Conservation (phyloP, 2,888 invertebrate genomes). For the Xylota segnis region DNA sequence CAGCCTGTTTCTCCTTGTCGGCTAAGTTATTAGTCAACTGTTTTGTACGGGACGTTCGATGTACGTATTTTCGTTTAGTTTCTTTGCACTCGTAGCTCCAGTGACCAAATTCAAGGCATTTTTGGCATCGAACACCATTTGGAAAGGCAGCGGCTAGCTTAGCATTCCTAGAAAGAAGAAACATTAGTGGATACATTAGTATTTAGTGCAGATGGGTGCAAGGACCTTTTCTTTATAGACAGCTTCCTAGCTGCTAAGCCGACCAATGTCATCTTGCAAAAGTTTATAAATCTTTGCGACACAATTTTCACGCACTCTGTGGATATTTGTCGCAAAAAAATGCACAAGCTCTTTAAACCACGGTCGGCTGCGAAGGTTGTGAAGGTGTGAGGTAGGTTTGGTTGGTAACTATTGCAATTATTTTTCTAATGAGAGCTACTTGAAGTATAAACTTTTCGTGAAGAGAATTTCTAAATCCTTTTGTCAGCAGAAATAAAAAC, state of each 20-base stretch:
- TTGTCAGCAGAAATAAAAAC: too few species aligned
- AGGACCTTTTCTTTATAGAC: slow-evolving; percentile 82
- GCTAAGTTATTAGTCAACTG: slow-evolving; percentile 89
- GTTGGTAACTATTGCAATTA: too few species aligned
- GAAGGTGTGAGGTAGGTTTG: too few species aligned
- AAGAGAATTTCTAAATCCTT: too few species aligned
- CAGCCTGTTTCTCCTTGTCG: slow-evolving; percentile 76
- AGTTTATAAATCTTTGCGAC: slow-evolving; percentile 46
- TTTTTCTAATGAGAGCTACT: too few species aligned
- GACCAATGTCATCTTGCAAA: slow-evolving; percentile 81
- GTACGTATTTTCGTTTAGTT: slow-evolving; percentile 94
- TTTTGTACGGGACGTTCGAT: slow-evolving; percentile 93
- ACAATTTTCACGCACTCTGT: slow-evolving; percentile 51
- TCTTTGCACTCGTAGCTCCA: slow-evolving; percentile 96
- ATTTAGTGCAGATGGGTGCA: neutral
- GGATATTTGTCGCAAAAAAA: neutral
- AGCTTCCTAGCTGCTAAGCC: slow-evolving; percentile 83
- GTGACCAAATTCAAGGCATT: slow-evolving; percentile 96
- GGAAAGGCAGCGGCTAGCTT: slow-evolving; percentile 89
- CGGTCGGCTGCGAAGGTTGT: neutral
- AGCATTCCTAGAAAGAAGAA: slow-evolving; percentile 84
- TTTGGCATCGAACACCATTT: slow-evolving; percentile 94
- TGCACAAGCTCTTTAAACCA: neutral
- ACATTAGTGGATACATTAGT: neutral
- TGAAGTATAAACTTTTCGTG: too few species aligned